Percentiles rank a stretch among this genome's conserved stretches.
phyloP scores from a whole-genome alignment of 1,140 invertebrate species.

The Globodera ellingtonae region DNA sequence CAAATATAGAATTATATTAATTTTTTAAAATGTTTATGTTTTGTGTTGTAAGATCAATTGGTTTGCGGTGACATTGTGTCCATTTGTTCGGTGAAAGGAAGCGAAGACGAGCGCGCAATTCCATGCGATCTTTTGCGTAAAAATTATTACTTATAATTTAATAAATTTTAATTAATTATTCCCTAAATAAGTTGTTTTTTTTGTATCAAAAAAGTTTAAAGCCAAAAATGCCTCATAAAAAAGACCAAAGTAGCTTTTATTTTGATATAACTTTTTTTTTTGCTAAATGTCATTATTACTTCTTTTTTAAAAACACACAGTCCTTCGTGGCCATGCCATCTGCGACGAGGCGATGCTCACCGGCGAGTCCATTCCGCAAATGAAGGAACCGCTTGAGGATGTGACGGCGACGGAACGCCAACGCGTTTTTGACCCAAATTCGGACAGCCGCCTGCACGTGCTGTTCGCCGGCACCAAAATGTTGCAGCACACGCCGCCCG shows the following conservation, averaged over 20 bases:
- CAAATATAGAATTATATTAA: neutral
- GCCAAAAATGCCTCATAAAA: too few relatives aligned
- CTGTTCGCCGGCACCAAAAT: slow-evolving; percentile 96
- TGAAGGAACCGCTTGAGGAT: slow-evolving; percentile 82
- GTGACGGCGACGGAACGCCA: slow-evolving; percentile 77
- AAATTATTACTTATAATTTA: neutral
- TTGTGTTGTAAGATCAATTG: slow-evolving; percentile 73
- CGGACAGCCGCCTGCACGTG: slow-evolving; percentile 88
- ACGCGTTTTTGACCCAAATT: slow-evolving; percentile 78
- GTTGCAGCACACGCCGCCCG: slow-evolving; percentile 85
- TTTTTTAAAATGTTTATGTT: too few relatives aligned
- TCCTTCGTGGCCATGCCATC: slow-evolving; percentile 89
- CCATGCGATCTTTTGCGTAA: slow-evolving; percentile 88
- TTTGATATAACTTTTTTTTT: neutral
- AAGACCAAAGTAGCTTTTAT: neutral
- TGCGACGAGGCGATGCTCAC: slow-evolving; percentile 97
- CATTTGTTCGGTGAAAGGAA: slow-evolving; percentile 73
- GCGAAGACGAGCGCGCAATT: slow-evolving; percentile 82
- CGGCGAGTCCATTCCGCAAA: slow-evolving; percentile 93
- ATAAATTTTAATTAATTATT: neutral
- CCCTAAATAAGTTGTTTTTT: too few relatives aligned
- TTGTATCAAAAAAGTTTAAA: too few relatives aligned
- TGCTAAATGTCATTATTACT: neutral
- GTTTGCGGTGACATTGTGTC: slow-evolving; percentile 96
- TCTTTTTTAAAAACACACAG: neutral